Base-by-base conservation (phyloP, 2,113 vertebrate genomes). In the Indicator maculatus region DNA sequence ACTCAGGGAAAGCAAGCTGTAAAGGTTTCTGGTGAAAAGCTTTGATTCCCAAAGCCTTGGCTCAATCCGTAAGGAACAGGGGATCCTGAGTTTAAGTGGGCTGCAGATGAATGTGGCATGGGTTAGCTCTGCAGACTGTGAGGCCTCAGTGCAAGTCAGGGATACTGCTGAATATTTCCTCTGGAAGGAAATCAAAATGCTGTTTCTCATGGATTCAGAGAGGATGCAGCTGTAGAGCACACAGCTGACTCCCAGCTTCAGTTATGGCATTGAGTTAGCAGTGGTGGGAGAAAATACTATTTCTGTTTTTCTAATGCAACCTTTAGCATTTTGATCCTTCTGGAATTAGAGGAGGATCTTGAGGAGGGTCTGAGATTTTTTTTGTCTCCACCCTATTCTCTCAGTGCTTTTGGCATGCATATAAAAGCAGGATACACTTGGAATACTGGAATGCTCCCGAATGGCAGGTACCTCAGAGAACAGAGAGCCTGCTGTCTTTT, bases 271-370 rank as follows among this genome's bases (percentile, higher is more conserved):
- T 91, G 85, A 89, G 83, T 94, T 96, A 95, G 89, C 23, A 14
- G 23, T 90, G 85, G 79, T 95, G 91, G 92, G 93, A 95, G 94
- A 96, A 95, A 95, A 95, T 50, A 78, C 82, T 93, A 65, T 78
- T 92, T 93, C 91, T 95, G 94, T 95, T 96, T 95, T 95, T 90
- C 66, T 86, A 88, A 61, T 69, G 93, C 94, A 95, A 94, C 93
- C 96, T 97, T 95, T 96, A 95, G 88, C 93, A 97, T 95, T 94
- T 95, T 95, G 91, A 93, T 94, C 91, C 91, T 91, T 86, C 86
- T 95, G 88, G 95, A 95, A 97, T 95, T 91, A 94, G 69, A 91
- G 58, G 72, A 93, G 45, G 90, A 95, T 88, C 91, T 86, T 91
- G 83, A 93, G 86, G 91, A 95, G 88, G 73, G 89, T 91, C 83